Percentiles rank a stretch among this genome's conserved stretches.
Conservation (phyloP, 2,797 vertebrate species). For the Remorina albescens region DNA sequence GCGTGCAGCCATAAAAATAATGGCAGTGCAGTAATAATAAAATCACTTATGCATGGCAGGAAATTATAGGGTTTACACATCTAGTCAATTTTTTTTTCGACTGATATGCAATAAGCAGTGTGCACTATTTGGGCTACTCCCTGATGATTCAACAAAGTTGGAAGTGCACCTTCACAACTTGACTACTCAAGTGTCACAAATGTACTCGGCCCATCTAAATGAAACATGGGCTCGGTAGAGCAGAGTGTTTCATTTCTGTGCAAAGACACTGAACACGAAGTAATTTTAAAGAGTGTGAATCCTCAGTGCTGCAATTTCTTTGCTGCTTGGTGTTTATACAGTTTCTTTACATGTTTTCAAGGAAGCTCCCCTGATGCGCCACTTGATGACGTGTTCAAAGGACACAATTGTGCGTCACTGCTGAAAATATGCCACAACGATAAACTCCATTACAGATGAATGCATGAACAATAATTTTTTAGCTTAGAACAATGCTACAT, state of each 20-base stretch:
- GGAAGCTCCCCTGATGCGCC: no score
- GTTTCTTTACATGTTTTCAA: background rate
- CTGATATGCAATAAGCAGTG: background rate
- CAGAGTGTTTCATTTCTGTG: background rate
- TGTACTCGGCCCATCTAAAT: slow-evolving; percentile 9
- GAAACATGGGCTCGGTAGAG: background rate
- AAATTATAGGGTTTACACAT: slow-evolving; percentile 14
- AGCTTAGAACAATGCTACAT: no score
- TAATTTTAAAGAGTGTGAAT: background rate
- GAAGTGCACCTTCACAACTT: background rate
- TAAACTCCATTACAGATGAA: no score
- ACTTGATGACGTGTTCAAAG: no score
- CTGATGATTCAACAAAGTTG: slow-evolving; percentile 9
- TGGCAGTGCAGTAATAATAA: background rate
- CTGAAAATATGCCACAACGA: no score
- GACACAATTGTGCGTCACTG: no score
- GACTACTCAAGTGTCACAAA: slow-evolving; percentile 25
- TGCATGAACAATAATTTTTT: no score
- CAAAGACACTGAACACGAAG: slow-evolving; percentile 3
- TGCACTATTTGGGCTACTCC: background rate
- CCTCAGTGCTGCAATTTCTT: slow-evolving; percentile 5
- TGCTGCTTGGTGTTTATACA: background rate
- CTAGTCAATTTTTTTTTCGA: slow-evolving; percentile 12
- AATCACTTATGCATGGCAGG: background rate
- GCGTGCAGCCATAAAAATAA: slow-evolving; percentile 2